These are phyloP conservation scores for Gallinago nigripennis DNA, from an alignment of 2,797 vertebrate genomes.

Conservation along the genomic window DNA sequence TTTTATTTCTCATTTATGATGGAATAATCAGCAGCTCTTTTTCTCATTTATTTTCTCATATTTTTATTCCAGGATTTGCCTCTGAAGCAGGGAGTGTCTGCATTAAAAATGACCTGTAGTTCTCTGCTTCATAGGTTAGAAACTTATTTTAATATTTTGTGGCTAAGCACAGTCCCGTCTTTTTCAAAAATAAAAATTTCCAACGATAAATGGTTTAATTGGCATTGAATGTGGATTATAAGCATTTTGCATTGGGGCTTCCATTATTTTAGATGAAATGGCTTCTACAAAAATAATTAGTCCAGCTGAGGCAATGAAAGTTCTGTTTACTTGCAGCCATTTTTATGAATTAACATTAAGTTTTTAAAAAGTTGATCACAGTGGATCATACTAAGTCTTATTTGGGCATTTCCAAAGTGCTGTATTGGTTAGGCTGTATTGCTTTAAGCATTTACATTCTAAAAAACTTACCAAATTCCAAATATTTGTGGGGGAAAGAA, in stretches of 20 bases:
- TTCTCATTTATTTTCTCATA: conserved; percentile 99
- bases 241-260: conserved; percentile 77
- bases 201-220: conserved; percentile 75
- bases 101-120: conserved; percentile 99
- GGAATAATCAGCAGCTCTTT: conserved; percentile 94
- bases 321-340: conserved; percentile 73
- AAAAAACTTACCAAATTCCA: conserved; percentile 80
- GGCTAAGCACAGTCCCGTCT: conserved; percentile 95
- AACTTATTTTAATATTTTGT: conserved; percentile 99
- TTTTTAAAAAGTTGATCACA: conserved; percentile 9
- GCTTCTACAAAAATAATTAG: conserved; percentile 70
- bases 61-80: conserved; percentile 99
- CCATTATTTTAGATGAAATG: conserved; percentile 71
- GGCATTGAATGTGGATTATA: conserved; percentile 78
- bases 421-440: conserved; percentile 59
- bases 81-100: conserved; percentile 99
- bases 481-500: conserved; percentile 77
- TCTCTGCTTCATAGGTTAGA: conserved; percentile 99
- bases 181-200: conserved; percentile 67
- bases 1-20: conserved; percentile 84
- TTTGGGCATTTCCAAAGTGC: conserved; percentile 72
- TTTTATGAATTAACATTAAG: conserved; percentile 72
- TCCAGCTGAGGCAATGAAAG: conserved; percentile 75
- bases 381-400: conserved; percentile 43
- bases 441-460: conserved; percentile 73